Conservation (phyloP, 2,113 vertebrate species). For the Upupa epops region DNA sequence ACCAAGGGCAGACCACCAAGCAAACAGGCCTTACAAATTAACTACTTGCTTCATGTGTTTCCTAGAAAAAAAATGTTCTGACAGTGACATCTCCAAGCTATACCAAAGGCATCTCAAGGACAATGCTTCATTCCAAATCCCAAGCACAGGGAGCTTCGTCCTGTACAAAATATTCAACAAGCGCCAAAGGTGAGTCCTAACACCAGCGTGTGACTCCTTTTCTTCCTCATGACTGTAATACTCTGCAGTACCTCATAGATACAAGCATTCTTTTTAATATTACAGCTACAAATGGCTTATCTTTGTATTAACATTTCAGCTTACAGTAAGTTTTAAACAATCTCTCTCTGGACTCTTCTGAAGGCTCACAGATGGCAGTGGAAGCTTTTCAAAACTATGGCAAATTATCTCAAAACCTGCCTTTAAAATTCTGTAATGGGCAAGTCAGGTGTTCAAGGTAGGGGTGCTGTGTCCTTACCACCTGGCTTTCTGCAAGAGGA, state of each 20-base stretch:
- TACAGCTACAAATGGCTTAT: neutral
- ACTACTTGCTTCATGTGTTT: rapidly evolving
- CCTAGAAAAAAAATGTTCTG: neutral
- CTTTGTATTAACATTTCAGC: neutral
- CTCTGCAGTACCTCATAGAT: neutral
- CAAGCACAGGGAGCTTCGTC: neutral
- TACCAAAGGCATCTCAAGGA: neutral
- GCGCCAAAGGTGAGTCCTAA: neutral
- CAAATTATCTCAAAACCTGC: neutral
- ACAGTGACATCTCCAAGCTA: neutral
- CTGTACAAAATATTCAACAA: neutral
- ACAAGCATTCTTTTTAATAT: neutral
- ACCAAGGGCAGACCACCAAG: neutral
- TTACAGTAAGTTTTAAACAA: neutral
- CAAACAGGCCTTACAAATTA: neutral
- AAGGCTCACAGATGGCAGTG: neutral
- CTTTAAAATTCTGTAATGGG: neutral
- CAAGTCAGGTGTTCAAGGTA: neutral
- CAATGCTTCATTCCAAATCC: neutral
- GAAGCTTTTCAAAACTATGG: neutral
- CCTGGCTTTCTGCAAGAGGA: neutral
- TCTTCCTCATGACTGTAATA: neutral
- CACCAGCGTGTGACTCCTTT: neutral
- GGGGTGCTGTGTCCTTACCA: neutral
- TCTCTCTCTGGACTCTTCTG: neutral